phyloP scores from a whole-genome alignment of 1,140 invertebrate genomes.

The Apis laboriosa region DNA sequence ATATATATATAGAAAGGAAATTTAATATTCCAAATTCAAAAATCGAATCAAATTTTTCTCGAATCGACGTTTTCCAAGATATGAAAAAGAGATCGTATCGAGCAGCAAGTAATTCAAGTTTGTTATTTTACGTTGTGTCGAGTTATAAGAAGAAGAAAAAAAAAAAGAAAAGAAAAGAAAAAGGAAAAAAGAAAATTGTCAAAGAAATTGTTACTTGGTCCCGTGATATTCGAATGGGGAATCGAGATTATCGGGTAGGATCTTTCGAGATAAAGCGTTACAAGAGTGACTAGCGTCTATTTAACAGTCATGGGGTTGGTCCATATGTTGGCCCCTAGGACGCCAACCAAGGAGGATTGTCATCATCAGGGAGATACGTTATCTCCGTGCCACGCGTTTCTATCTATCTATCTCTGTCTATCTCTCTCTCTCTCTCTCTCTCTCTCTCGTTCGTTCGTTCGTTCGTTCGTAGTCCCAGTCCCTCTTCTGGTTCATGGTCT shows the following conservation, averaged over 20 bases:
- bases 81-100: too few species aligned
- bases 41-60: too few species aligned
- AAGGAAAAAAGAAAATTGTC: background rate
- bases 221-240: constrained; percentile 2
- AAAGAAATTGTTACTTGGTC: background rate
- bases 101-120: too few species aligned
- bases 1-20: too few species aligned
- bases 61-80: too few species aligned
- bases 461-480: background rate
- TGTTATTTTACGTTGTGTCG: too few species aligned
- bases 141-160: too few species aligned
- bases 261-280: constrained; percentile 20
- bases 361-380: constrained; percentile 77
- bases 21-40: too few species aligned
- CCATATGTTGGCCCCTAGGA: constrained; percentile 69
- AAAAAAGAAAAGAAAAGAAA: background rate
- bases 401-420: constrained; percentile 39
- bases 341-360: constrained; percentile 75
- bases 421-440: constrained; percentile 15
- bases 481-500: constrained; percentile 53
- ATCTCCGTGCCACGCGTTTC: constrained; percentile 77
- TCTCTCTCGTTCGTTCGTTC: background rate
- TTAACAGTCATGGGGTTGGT: constrained; percentile 66
- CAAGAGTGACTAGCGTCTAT: constrained; percentile 44
- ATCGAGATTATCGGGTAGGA: constrained; percentile 12